Conservation (phyloP, 2,888 invertebrate species). For the Saturnia japonica region DNA sequence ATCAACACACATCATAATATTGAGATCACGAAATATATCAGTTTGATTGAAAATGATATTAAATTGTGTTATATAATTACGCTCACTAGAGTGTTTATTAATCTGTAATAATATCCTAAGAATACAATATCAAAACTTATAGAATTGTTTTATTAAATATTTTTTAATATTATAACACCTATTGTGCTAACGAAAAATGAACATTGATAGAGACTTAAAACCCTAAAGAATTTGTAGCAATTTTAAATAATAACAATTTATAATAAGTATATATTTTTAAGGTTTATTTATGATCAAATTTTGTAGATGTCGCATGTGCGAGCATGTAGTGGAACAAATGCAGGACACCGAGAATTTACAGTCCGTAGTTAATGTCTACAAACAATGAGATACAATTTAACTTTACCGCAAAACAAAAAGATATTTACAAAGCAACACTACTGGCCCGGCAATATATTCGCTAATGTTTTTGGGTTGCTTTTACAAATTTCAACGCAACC, state of each 20-base stretch:
- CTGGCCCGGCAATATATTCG: slow-evolving; percentile 52
- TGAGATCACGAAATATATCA: not conserved
- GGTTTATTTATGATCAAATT: slow-evolving; percentile 14
- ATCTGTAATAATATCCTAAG: not conserved
- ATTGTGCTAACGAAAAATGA: not conserved
- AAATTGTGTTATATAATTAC: not conserved
- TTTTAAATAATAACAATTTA: too few species aligned
- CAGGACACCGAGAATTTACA: slow-evolving; percentile 65
- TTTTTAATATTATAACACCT: not conserved
- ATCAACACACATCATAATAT: not conserved
- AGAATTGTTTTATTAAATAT: not conserved
- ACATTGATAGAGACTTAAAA: not conserved
- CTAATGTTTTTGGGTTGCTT: slow-evolving; percentile 69
- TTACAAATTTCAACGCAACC: slow-evolving; percentile 50
- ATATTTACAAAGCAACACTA: slow-evolving; percentile 67
- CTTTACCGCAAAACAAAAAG: slow-evolving; percentile 56
- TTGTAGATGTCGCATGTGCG: slow-evolving; percentile 19
- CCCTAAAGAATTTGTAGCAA: not conserved
- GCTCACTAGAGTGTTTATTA: not conserved
- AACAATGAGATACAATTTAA: slow-evolving; percentile 76
- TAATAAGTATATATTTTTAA: not conserved
- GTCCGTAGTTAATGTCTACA: slow-evolving; percentile 69
- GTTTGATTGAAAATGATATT: not conserved
- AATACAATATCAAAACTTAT: not conserved
- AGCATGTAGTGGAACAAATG: slow-evolving; percentile 28